Conservation (phyloP, 2,113 vertebrate species). For the Dicerorhinus sumatrensis region DNA sequence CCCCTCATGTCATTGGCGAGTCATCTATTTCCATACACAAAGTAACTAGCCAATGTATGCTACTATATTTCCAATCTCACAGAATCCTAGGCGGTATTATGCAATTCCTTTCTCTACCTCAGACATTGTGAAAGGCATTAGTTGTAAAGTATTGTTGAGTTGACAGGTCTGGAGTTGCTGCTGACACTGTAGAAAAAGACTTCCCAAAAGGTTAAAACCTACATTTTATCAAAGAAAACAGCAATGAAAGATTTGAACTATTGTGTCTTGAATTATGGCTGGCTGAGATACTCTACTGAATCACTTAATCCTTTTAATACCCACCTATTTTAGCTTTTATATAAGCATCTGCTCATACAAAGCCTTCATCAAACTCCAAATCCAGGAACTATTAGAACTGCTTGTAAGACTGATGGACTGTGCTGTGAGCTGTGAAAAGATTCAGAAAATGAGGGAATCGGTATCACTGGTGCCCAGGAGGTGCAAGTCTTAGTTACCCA, state of each 20-base stretch:
- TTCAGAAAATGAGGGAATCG: constrained; percentile 67
- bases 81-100: constrained; percentile 72
- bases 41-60: constrained; percentile 68
- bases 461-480: constrained; percentile 56
- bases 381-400: constrained; percentile 71
- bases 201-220: constrained; percentile 85
- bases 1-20: background rate
- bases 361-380: constrained; percentile 78
- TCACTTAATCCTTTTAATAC: constrained; percentile 85
- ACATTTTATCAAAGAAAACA: constrained; percentile 87
- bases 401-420: constrained; percentile 70
- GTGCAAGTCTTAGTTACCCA: background rate
- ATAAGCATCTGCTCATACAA: constrained; percentile 83
- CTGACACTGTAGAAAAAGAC: constrained; percentile 85
- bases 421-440: constrained; percentile 73
- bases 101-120: constrained; percentile 70
- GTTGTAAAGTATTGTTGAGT: constrained; percentile 85
- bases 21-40: constrained; percentile 70
- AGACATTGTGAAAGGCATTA: constrained; percentile 79
- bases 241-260: constrained; percentile 85
- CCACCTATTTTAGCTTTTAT: constrained; percentile 84
- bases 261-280: constrained; percentile 85
- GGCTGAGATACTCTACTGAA: constrained; percentile 83
- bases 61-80: constrained; percentile 72
- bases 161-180: constrained; percentile 85